A percentile compares a stretch with the other conserved stretches of the same genome.
Evolutionary conservation across 2,113 vertebrate species (phyloP).

Genomic region (Rynchops niger): DNA sequence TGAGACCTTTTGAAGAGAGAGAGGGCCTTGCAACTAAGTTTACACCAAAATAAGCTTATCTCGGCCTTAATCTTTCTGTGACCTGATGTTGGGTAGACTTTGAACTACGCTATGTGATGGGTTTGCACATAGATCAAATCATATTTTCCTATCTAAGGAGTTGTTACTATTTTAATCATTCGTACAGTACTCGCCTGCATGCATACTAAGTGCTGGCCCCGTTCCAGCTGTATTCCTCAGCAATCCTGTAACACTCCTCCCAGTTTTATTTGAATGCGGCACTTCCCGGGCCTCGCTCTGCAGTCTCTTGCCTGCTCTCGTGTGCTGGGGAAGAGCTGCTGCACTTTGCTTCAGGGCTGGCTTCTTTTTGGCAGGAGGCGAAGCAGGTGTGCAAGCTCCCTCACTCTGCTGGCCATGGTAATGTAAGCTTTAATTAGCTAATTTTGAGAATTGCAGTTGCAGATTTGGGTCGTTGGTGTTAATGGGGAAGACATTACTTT

Average conservation of each 20-base stretch:
- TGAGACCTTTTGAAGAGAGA: not conserved
- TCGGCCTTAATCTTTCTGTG: not conserved
- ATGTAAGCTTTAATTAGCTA: conserved; percentile 9
- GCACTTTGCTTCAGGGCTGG: not conserved
- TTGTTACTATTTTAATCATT: conserved; percentile 41
- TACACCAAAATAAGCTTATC: not conserved
- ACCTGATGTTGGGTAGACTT: not conserved
- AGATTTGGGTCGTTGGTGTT: not conserved
- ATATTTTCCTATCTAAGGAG: conserved; percentile 7
- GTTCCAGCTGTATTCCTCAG: conserved; percentile 18
- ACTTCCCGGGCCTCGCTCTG: not conserved
- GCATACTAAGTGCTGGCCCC: not conserved
- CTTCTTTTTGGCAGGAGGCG: not conserved
- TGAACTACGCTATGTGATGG: not conserved
- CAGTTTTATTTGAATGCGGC: not conserved
- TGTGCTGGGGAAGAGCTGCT: not conserved
- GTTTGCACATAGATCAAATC: not conserved
- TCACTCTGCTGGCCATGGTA: not conserved
- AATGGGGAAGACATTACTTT: not conserved
- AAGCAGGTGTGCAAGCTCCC: not conserved
- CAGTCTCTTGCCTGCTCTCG: not conserved
- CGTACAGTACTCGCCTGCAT: not conserved
- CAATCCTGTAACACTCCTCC: not conserved
- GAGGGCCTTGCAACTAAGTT: not conserved
- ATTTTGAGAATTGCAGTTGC: not conserved